Conservation (phyloP, 2,888 invertebrate genomes). For the Cheilosia pagana region DNA sequence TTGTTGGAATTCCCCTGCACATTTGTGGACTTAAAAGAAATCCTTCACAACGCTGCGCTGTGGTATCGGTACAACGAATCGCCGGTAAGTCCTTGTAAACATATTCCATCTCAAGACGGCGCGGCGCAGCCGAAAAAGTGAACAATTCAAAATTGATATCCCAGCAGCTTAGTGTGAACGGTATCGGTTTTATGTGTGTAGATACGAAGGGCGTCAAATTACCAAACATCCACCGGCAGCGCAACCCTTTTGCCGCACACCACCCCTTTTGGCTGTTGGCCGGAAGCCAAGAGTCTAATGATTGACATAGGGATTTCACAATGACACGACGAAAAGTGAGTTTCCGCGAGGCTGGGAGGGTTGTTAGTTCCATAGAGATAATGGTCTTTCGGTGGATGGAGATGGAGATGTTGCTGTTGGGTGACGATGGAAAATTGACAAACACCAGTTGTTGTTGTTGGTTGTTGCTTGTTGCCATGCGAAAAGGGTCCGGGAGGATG, state of each 20-base stretch:
- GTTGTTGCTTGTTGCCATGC: not conserved
- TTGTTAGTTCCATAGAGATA: conserved; percentile 48
- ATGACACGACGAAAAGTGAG: conserved; percentile 73
- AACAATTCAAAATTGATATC: conserved; percentile 67
- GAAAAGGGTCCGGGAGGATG: conserved; percentile 8
- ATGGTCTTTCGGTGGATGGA: conserved; percentile 35
- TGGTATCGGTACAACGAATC: conserved; percentile 68
- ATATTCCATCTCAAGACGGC: conserved; percentile 62
- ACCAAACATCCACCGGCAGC: conserved; percentile 64
- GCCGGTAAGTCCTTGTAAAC: conserved; percentile 71
- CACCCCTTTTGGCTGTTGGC: conserved; percentile 49
- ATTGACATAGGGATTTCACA: conserved; percentile 70
- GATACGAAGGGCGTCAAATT: conserved; percentile 70
- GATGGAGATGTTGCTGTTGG: conserved; percentile 19
- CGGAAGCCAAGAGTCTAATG: conserved; percentile 71
- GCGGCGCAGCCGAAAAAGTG: conserved; percentile 60
- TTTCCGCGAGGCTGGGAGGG: conserved; percentile 42
- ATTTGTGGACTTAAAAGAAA: conserved; percentile 13
- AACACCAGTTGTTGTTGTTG: conserved; percentile 44
- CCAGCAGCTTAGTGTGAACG: conserved; percentile 66
- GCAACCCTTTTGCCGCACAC: conserved; percentile 58
- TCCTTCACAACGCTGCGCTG: conserved; percentile 12
- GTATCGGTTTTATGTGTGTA: conserved; percentile 65
- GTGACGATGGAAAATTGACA: conserved; percentile 44
- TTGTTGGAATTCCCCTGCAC: conserved; percentile 56